Conservation (phyloP, 2,113 vertebrate genomes). For the Pyrgilauda ruficollis region DNA sequence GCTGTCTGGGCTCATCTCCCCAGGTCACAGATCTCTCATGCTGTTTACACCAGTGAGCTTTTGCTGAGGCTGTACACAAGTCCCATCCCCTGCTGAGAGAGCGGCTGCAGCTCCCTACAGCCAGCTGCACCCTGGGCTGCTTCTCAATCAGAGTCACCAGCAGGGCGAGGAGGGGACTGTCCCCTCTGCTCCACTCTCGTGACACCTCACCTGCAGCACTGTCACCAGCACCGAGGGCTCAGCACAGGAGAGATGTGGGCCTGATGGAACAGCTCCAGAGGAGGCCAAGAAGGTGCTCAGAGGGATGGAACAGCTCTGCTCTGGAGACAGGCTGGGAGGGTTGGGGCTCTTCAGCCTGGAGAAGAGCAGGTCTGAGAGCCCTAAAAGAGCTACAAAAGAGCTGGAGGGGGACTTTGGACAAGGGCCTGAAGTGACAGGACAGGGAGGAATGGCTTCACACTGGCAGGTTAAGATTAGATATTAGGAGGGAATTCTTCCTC, state of each 20-base stretch:
- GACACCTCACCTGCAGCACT: not conserved
- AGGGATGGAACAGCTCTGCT: not conserved
- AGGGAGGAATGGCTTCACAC: not conserved
- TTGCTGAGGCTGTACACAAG: not conserved
- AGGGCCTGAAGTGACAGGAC: not conserved
- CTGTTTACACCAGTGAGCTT: slow-evolving; percentile 33
- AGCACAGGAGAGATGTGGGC: not conserved
- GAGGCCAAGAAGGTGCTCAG: not conserved
- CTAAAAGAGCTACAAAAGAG: not conserved
- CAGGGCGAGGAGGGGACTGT: not conserved
- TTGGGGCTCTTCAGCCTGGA: not conserved
- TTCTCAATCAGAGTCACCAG: not conserved
- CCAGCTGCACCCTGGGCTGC: not conserved
- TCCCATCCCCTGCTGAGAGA: slow-evolving; percentile 11
- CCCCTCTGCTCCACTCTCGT: not conserved
- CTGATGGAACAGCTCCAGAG: not conserved
- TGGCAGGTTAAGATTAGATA: not conserved
- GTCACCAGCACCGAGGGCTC: not conserved
- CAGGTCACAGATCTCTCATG: slow-evolving; percentile 46
- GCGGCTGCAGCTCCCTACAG: not conserved
- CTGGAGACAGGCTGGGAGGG: not conserved
- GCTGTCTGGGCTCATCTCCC: not conserved
- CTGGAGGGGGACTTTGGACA: not conserved
- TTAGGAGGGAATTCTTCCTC: not conserved
- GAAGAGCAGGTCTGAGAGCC: not conserved